Conservation (phyloP, 2,888 invertebrate species). For the Diploptera punctata region DNA sequence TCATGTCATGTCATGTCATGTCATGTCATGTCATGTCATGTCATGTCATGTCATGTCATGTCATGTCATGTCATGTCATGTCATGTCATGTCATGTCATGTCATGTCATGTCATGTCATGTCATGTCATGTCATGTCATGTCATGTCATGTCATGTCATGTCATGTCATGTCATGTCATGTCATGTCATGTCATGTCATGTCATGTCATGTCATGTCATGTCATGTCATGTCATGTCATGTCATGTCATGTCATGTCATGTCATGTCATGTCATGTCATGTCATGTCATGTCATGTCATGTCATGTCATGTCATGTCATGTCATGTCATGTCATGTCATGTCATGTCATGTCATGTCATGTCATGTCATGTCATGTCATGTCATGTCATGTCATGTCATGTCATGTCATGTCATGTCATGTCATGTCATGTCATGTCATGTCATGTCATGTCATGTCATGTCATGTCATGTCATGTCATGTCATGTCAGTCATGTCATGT, state of each 20-base stretch:
- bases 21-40: neutral
- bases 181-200: neutral
- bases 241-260: neutral
- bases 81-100: neutral
- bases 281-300: neutral
- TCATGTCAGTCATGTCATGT: too few relatives aligned
- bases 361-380: neutral
- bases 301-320: neutral
- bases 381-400: neutral
- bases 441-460: neutral
- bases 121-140: neutral
- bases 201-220: neutral
- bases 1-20: neutral
- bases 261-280: neutral
- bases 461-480: neutral
- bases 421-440: neutral
- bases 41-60: neutral
- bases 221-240: neutral
- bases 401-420: neutral
- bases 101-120: neutral
- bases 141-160: neutral
- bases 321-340: neutral
- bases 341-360: neutral
- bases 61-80: neutral
- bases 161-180: neutral